Evolutionary conservation across 2,113 vertebrate genomes (phyloP), one percentile per base, ranked within the genome.

Genomic region (Lota lota): DNA sequence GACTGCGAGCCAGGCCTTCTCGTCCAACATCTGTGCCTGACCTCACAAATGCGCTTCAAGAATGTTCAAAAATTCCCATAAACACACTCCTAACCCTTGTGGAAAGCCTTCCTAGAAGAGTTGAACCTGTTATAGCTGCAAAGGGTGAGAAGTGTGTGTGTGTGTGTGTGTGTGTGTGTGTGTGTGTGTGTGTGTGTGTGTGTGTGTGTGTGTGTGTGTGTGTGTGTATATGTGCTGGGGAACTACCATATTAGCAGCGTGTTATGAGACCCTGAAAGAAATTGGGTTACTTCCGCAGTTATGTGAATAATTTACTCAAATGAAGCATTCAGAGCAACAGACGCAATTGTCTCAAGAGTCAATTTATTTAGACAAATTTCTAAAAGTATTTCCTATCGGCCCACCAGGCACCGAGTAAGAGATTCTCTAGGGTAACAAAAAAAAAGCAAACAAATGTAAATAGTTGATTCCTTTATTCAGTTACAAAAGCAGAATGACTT

Each of bases 401-500:
- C 54, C 0, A 10, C 65, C 12, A 14, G 58, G 77, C 69, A 47
- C 0, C 0, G 69, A 14, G 22, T 8, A 70, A 56, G 40, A 47
- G 67, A 18, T 36, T 56, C 57, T 63, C 64, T 22, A 0, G 0
- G 58, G 54, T 24, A 70, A 85, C 79, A 62, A 56, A 4, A 33
- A 54, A 80, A 81, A 73, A 72, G 51, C 4, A 58, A 71, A 78
- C 79, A 78, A 83, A 79, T 15, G 75, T 19, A 59, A 63, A 53
- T 76, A 68, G 72, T 85, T 87, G 81, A 82, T 85, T 87, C 63
- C 74, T 90, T 90, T 89, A 89, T 89, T 90, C 83, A 22, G 83
- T 90, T 88, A 90, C 85, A 90, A 90, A 90, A 90, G 83, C 86
- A 86, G 84, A 81, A 89, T 83, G 79, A 87, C 84, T 78, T 86